Percentiles rank a stretch among this genome's conserved stretches.
These are phyloP conservation scores for Drosophila nigromelanica DNA, from an alignment of 1,140 invertebrate species.

Conservation along the genomic window DNA sequence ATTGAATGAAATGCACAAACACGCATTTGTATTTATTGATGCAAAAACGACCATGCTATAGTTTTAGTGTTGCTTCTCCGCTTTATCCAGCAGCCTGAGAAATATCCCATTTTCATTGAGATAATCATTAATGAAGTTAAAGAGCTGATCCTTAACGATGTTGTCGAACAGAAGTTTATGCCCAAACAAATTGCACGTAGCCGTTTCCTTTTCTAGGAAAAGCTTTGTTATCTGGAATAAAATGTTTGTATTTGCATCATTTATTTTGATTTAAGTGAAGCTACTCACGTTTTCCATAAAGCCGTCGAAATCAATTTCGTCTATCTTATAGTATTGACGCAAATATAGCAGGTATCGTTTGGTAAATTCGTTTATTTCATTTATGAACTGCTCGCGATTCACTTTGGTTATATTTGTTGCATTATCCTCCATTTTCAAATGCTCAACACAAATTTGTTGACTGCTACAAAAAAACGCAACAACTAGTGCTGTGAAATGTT, in stretches of 20 bases:
- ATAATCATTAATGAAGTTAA: neutral
- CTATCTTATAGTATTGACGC: neutral
- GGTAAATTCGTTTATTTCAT: neutral
- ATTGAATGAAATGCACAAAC: too few relatives aligned
- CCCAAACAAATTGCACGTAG: neutral
- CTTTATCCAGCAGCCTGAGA: too few relatives aligned
- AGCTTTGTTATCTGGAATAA: neutral
- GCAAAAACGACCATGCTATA: too few relatives aligned
- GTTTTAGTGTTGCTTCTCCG: too few relatives aligned
- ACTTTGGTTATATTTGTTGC: neutral
- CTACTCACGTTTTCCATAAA: neutral
- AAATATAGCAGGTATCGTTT: too few relatives aligned
- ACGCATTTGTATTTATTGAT: too few relatives aligned
- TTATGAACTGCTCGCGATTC: neutral
- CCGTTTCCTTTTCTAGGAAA: neutral
- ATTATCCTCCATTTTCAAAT: neutral
- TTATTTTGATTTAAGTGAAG: neutral
- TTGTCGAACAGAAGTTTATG: neutral
- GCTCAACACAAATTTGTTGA: neutral
- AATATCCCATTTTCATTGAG: neutral
- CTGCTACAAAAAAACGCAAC: neutral
- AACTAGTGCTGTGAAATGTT: neutral
- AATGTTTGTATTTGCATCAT: neutral
- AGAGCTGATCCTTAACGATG: neutral
- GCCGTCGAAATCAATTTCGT: neutral